Conservation (phyloP, 2,797 vertebrate genomes). For the Peromyscus attwateri region DNA sequence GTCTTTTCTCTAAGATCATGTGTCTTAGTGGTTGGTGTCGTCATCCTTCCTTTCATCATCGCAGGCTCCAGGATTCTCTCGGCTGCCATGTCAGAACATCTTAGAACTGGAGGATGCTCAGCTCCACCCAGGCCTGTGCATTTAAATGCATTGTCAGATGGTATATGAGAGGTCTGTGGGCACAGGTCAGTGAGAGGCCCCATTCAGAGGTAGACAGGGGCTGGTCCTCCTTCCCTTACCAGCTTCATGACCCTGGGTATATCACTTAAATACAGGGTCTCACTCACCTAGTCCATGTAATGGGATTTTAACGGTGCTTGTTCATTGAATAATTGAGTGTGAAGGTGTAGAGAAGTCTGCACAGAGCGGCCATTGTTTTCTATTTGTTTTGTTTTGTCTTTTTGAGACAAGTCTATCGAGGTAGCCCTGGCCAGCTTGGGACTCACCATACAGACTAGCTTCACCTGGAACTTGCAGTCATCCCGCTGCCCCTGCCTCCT, state of each 20-base stretch:
- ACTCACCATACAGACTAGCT: neutral
- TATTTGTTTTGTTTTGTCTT: neutral
- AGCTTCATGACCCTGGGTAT: slow-evolving; percentile 8
- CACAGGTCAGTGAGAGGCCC: neutral
- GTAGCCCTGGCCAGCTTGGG: neutral
- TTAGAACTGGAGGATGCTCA: neutral
- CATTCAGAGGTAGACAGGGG: neutral
- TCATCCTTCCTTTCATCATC: slow-evolving; percentile 6
- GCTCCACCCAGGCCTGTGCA: neutral
- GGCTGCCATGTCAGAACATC: neutral
- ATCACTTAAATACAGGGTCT: neutral
- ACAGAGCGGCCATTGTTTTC: too few relatives aligned
- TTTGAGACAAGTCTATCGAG: neutral
- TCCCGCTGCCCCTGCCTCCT: neutral
- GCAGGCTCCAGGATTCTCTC: neutral
- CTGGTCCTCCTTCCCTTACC: neutral
- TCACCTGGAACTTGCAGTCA: neutral
- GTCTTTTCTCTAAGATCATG: slow-evolving; percentile 20
- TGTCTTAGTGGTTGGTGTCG: neutral
- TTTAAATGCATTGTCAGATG: neutral
- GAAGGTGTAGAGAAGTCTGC: neutral
- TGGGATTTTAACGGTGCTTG: neutral
- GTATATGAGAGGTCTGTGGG: neutral
- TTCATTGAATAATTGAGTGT: neutral
- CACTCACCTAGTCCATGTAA: slow-evolving; percentile 2